A percentile compares a stretch with the other conserved stretches of the same genome.
Evolutionary conservation across 2,797 vertebrate species (phyloP).

Genomic region (Darevskia mixta): DNA sequence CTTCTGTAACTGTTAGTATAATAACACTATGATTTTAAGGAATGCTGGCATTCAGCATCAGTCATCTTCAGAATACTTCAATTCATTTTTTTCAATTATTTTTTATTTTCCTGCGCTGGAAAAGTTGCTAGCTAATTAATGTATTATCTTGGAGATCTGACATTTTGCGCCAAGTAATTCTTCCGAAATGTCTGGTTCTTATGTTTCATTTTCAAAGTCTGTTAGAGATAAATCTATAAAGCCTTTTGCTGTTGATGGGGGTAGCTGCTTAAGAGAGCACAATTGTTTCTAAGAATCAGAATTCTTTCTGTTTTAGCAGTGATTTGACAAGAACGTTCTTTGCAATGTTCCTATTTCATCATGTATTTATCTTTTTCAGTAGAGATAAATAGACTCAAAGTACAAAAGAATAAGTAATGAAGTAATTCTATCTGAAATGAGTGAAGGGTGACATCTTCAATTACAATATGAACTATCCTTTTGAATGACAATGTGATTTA

Average conservation of each 20-base stretch:
- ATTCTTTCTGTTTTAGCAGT: slow-evolving; percentile 45
- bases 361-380: slow-evolving; percentile 36
- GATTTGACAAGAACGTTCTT: slow-evolving; percentile 35
- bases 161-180: slow-evolving; percentile 50
- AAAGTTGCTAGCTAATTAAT: slow-evolving; percentile 54
- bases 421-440: slow-evolving; percentile 64
- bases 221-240: slow-evolving; percentile 46
- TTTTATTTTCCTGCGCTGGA: not conserved
- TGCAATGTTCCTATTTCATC: slow-evolving; percentile 48
- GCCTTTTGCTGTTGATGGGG: slow-evolving; percentile 18
- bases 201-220: not conserved
- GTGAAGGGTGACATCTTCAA: slow-evolving; percentile 64
- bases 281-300: slow-evolving; percentile 44
- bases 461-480: slow-evolving; percentile 65
- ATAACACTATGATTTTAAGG: not conserved
- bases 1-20: not conserved
- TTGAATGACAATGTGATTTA: slow-evolving; percentile 58
- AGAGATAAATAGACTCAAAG: slow-evolving; percentile 69
- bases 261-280: slow-evolving; percentile 24
- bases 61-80: slow-evolving; percentile 43
- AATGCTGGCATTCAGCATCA: slow-evolving; percentile 35
- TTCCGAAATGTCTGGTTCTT: slow-evolving; percentile 3
- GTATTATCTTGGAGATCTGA: slow-evolving; percentile 41
- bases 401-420: slow-evolving; percentile 61
- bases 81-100: slow-evolving; percentile 37